Evolutionary conservation across 35 echinoderm and acorn worm species (phyloP), one percentile per base, ranked within the genome.

Genomic region (Ophioderma brevispina): DNA sequence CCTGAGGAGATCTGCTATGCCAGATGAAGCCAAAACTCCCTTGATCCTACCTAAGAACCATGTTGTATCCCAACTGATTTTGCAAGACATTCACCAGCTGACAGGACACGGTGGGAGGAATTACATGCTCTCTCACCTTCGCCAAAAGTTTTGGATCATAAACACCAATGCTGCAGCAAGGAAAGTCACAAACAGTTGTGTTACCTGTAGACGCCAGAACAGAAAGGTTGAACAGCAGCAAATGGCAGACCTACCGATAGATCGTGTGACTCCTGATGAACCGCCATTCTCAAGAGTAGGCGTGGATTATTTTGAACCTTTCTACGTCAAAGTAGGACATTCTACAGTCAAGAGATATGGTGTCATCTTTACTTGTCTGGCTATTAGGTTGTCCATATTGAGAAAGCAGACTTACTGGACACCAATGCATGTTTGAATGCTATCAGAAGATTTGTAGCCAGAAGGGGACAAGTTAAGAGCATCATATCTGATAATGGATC

Each of bases 351-450:
- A 83, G 34, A 75, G 37, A 76, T 90, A 90, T 36, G 80, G 89
- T 32, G 31, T 39, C 31, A 70, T 90, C 0, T 90, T 83, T 43
- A 89, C 86, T 13, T 92, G 83, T 39, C 38, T 92, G 18, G 28
- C 38, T 36, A 78, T 55, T 1, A 86, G 84, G 90, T 84, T 63
- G 55, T 92, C 18, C 90, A 87, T 33, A 39, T 93, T 31, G 91
- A 93, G 39, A 41, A 79, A 0, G 63, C 59, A 0, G 11, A 76
- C 18, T 82, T 78, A 17, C 37, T 93, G 31, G 79, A 93, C 30
- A 85, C 92, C 6, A 81, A 89, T 85, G 77, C 59, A 0, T 94
- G 90, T 75, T 33, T 94, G 28, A 94, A 94, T 36, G 80, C 86
- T 19, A 85, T 89, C 17, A n/a, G 81, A 30, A 33, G 91, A 10